Conservation (phyloP, 2,113 vertebrate genomes). For the Scomber scombrus region DNA sequence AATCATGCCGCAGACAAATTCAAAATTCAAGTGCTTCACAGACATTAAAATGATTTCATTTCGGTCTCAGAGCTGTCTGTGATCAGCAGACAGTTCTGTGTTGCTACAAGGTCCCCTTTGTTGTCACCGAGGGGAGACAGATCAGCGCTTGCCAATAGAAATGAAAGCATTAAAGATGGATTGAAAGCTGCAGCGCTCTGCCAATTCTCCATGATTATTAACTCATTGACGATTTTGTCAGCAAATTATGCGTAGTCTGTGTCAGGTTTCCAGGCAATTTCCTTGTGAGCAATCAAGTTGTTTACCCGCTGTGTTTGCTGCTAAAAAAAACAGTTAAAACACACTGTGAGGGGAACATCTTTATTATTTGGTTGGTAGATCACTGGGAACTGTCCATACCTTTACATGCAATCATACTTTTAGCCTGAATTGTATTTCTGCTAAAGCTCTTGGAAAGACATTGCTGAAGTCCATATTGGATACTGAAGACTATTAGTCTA, state of each 20-base stretch:
- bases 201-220: slow-evolving; percentile 71
- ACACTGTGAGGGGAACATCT: slow-evolving; percentile 20
- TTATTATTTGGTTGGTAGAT: slow-evolving; percentile 22
- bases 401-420: slow-evolving; percentile 24
- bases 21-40: slow-evolving; percentile 29
- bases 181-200: slow-evolving; percentile 51
- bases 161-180: slow-evolving; percentile 66
- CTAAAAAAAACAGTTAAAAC: slow-evolving; percentile 27
- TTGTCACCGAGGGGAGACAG: slow-evolving; percentile 48
- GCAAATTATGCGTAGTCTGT: slow-evolving; percentile 67
- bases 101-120: slow-evolving; percentile 40
- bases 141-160: slow-evolving; percentile 65
- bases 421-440: neutral
- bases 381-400: slow-evolving; percentile 14
- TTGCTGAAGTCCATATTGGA: slow-evolving; percentile 44
- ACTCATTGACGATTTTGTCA: slow-evolving; percentile 75
- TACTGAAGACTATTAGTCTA: slow-evolving; percentile 41
- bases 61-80: neutral
- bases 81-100: slow-evolving; percentile 38
- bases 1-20: slow-evolving; percentile 12
- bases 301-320: slow-evolving; percentile 50
- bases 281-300: slow-evolving; percentile 64
- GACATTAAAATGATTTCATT: slow-evolving; percentile 18
- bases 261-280: slow-evolving; percentile 69
- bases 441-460: slow-evolving; percentile 25